Evolutionary conservation across 2,113 vertebrate species (phyloP).

Genomic region (Numenius arquata): DNA sequence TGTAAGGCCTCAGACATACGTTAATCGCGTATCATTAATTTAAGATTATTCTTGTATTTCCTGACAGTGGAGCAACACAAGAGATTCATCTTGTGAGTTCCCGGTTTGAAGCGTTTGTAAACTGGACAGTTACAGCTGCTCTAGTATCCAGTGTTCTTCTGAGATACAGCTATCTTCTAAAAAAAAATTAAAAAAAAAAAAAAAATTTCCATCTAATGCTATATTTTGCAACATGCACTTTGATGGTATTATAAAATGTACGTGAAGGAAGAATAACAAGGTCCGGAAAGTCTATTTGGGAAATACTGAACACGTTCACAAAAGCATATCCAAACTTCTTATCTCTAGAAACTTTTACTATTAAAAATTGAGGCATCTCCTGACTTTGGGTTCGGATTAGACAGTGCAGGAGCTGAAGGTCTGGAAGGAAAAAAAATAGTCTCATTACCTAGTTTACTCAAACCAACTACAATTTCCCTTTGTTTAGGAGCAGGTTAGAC

Average conservation of each 20-base stretch:
- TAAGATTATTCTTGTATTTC: background rate
- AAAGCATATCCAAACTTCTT: rapidly evolving
- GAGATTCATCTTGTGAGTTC: background rate
- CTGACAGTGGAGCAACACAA: background rate
- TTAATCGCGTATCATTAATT: background rate
- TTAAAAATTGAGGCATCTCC: background rate
- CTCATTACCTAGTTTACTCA: background rate
- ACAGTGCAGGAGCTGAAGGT: background rate
- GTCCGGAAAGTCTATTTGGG: background rate
- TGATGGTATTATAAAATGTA: background rate
- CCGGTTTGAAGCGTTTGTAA: background rate
- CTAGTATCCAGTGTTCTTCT: background rate
- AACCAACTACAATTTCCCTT: background rate
- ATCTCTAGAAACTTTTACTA: background rate
- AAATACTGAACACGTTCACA: background rate
- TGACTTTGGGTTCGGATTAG: background rate
- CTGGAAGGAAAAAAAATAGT: background rate
- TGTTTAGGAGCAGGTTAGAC: background rate
- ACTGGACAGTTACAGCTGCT: background rate
- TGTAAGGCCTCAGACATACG: background rate
- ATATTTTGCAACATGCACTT: background rate
- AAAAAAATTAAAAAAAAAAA: background rate
- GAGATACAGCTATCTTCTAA: background rate
- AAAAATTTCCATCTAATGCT: background rate
- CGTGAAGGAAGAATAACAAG: background rate